Conservation (phyloP, 2,113 vertebrate genomes). For the Calcarius ornatus region DNA sequence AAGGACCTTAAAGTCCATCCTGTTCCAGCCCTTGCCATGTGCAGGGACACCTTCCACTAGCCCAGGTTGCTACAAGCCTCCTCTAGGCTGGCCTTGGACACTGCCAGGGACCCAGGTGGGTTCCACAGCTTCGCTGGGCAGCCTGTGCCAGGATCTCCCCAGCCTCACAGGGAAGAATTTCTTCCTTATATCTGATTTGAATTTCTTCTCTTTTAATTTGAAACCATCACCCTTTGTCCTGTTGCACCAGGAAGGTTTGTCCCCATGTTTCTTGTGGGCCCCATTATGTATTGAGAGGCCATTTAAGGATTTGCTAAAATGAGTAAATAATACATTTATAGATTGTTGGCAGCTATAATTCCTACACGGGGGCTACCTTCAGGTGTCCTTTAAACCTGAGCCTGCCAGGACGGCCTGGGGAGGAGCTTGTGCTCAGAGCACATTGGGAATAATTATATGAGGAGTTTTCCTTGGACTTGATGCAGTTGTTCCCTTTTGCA, state of each 20-base stretch:
- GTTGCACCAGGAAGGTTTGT: not conserved
- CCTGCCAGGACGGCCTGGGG: not conserved
- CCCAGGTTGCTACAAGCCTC: accelerated
- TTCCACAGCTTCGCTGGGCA: not conserved
- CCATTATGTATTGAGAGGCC: not conserved
- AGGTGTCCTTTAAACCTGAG: not conserved
- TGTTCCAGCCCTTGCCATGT: not conserved
- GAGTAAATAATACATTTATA: not conserved
- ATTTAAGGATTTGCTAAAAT: not conserved
- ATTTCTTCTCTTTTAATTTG: not conserved
- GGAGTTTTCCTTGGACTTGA: not conserved
- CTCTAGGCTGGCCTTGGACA: accelerated
- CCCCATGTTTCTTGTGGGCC: not conserved
- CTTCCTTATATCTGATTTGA: not conserved
- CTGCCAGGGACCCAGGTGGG: not conserved
- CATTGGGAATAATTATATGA: accelerated
- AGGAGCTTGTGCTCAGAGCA: not conserved
- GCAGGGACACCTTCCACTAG: not conserved
- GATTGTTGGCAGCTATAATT: not conserved
- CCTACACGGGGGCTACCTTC: accelerated
- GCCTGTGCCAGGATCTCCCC: accelerated
- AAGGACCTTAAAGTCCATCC: not conserved
- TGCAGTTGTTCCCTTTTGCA: not conserved
- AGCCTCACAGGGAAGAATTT: not conserved
- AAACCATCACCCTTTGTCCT: not conserved